These are phyloP conservation scores for Halictus quadricinctus DNA, from an alignment of 2,888 invertebrate genomes.

Conservation along the genomic window DNA sequence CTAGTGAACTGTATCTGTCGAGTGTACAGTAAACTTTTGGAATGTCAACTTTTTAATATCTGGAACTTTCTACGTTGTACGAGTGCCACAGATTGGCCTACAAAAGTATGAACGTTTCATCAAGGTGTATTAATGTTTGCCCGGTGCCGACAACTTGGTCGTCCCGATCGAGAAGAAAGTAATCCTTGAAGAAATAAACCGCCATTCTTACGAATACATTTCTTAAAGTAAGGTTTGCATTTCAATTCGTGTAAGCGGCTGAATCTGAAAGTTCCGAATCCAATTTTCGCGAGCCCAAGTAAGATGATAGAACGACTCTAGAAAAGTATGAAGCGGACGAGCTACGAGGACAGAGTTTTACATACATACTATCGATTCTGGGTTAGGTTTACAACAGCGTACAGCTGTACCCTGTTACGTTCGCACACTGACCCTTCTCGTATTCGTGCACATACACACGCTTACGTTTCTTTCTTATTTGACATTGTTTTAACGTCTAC, in stretches of 20 bases:
- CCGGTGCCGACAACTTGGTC: background rate
- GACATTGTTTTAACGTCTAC: background rate
- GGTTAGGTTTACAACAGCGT: slow-evolving; percentile 4
- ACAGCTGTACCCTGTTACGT: background rate
- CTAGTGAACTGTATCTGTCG: too few species aligned
- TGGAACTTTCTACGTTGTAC: background rate
- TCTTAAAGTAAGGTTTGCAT: slow-evolving; percentile 29
- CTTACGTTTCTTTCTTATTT: background rate
- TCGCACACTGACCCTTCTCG: background rate
- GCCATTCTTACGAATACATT: slow-evolving; percentile 34
- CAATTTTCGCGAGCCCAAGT: slow-evolving; percentile 31
- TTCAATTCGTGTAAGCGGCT: slow-evolving; percentile 39
- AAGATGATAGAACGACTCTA: slow-evolving; percentile 19
- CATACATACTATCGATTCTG: background rate
- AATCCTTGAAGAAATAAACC: slow-evolving; percentile 42
- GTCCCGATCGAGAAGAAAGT: slow-evolving; percentile 1
- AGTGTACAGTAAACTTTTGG: background rate
- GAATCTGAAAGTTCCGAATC: slow-evolving; percentile 41
- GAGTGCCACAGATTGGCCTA: background rate
- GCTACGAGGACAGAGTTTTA: slow-evolving; percentile 8
- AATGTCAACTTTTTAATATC: background rate
- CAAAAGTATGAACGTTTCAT: slow-evolving; percentile 2
- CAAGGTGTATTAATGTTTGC: slow-evolving; percentile 14
- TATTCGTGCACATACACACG: background rate
- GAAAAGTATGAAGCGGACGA: slow-evolving; percentile 22